A percentile compares a stretch with the other conserved stretches of the same genome.
Conservation (phyloP, 2,888 invertebrate genomes). For the Epirrhoe tristata region DNA sequence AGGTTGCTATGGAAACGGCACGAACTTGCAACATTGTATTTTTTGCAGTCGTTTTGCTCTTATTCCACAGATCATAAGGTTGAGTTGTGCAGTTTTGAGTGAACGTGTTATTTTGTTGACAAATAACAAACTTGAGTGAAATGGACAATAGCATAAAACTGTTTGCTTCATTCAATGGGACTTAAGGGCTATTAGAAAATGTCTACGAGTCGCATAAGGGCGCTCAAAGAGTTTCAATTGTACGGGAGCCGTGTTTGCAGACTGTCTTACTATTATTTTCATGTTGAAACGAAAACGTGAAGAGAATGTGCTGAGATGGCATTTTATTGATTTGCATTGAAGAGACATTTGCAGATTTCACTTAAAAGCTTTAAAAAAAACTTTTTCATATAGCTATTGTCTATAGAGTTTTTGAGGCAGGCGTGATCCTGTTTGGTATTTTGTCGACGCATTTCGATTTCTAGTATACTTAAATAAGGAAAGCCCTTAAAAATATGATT, state of each 20-base stretch:
- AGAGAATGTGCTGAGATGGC: not conserved
- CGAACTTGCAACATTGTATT: slow-evolving; percentile 57
- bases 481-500: slow-evolving; percentile 11
- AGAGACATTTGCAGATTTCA: not conserved
- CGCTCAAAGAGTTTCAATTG: slow-evolving; percentile 55
- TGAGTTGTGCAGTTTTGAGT: slow-evolving; percentile 41
- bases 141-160: slow-evolving; percentile 80
- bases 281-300: not conserved
- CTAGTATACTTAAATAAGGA: slow-evolving; percentile 3
- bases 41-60: slow-evolving; percentile 36
- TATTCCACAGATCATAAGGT: slow-evolving; percentile 32
- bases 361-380: too few relatives aligned
- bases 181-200: slow-evolving; percentile 80
- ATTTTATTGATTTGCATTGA: not conserved
- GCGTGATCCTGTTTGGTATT: too few relatives aligned
- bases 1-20: slow-evolving; percentile 75
- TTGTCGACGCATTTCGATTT: not conserved
- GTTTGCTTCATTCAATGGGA: slow-evolving; percentile 76
- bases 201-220: slow-evolving; percentile 71
- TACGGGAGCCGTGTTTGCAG: slow-evolving; percentile 46
- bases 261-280: slow-evolving; percentile 39
- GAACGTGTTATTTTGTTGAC: slow-evolving; percentile 50
- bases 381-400: too few relatives aligned
- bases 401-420: too few relatives aligned
- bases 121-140: slow-evolving; percentile 70